phyloP scores from a whole-genome alignment of 2,888 invertebrate species.

The Cantharis rufa region DNA sequence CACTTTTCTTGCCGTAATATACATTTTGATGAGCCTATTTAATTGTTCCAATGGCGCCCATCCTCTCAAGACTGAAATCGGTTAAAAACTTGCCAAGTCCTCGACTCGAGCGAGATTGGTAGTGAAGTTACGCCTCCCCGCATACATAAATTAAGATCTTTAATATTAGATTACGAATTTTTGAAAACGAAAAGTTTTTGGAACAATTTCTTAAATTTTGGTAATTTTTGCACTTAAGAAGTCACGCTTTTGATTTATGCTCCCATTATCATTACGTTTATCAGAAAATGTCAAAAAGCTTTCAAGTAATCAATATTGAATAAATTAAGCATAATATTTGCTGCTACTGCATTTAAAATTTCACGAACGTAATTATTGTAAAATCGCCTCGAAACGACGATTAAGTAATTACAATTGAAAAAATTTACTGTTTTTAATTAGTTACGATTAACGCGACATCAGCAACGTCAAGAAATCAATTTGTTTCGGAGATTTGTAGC shows the following conservation, averaged over 20 bases:
- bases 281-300: not conserved
- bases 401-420: not conserved
- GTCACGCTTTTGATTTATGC: not conserved
- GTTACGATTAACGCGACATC: not conserved
- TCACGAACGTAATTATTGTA: not conserved
- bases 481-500: not conserved
- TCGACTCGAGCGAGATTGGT: not conserved
- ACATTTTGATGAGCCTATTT: not conserved
- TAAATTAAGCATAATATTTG: not conserved
- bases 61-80: not conserved
- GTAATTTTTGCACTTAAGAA: not conserved
- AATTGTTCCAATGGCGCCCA: not conserved
- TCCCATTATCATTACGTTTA: not conserved
- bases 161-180: constrained; percentile 37
- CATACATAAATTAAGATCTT: constrained; percentile 42
- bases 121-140: constrained; percentile 3
- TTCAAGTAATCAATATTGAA: not conserved
- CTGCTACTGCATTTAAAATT: not conserved
- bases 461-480: not conserved
- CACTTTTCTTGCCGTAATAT: constrained; percentile 36
- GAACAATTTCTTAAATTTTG: not conserved
- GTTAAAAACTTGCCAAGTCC: not conserved
- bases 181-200: not conserved
- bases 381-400: not conserved
- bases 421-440: not conserved